Percentiles rank a stretch among this genome's conserved stretches.
Conservation (phyloP, 2,888 invertebrate species). For the Eucera pruinosa region DNA sequence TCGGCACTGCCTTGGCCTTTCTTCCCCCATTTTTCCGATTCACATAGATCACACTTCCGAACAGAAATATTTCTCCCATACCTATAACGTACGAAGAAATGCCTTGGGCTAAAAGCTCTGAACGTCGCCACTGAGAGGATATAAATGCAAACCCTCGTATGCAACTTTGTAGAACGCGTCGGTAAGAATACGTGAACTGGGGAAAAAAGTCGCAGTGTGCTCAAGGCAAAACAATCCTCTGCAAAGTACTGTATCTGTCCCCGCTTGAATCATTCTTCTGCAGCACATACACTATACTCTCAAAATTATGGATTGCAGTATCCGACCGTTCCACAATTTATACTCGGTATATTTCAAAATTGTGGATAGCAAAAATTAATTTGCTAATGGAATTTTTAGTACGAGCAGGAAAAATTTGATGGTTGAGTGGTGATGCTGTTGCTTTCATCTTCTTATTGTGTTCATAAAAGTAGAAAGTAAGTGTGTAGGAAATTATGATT, state of each 20-base stretch:
- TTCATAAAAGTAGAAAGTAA: no score
- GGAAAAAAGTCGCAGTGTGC: constrained; percentile 5
- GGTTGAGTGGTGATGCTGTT: no score
- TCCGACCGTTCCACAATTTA: not conserved
- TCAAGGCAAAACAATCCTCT: constrained; percentile 10
- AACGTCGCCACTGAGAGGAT: constrained; percentile 15
- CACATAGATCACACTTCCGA: constrained; percentile 25
- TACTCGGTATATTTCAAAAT: not conserved
- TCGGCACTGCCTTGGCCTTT: not conserved
- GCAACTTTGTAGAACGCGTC: constrained; percentile 25
- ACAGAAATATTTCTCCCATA: constrained; percentile 20
- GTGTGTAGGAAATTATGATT: no score
- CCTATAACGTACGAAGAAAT: constrained; percentile 21
- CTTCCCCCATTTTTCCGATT: constrained; percentile 15
- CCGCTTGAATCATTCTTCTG: not conserved
- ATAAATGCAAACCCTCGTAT: constrained; percentile 45
- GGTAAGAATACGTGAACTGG: constrained; percentile 42
- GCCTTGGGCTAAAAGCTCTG: constrained; percentile 29
- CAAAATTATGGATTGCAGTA: not conserved
- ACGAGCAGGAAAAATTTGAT: not conserved
- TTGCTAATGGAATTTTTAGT: no score
- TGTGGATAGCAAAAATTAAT: no score
- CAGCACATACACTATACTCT: not conserved
- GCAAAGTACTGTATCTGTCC: constrained; percentile 11
- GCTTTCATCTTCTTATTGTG: no score